Evolutionary conservation across 2,113 vertebrate genomes (phyloP).

Genomic region (Aptenodytes forsteri): DNA sequence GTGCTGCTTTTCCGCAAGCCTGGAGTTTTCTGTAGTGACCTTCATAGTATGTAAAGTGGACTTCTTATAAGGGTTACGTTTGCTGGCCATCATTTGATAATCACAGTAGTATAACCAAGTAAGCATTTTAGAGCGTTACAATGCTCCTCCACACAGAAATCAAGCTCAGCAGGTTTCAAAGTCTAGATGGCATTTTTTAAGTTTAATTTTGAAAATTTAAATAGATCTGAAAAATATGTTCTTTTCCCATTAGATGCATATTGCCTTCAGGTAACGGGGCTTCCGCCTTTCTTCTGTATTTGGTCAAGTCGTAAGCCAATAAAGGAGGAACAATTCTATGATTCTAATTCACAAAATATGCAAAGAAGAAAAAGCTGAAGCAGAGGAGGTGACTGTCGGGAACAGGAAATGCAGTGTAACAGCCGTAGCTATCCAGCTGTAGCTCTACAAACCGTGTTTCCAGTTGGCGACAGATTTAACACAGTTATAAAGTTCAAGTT

Average conservation of each 20-base stretch:
- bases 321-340: background rate
- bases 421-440: background rate
- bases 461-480: background rate
- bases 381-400: background rate
- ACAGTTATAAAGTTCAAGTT: background rate
- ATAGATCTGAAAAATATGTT: background rate
- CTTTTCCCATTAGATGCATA: background rate
- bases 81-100: background rate
- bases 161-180: background rate
- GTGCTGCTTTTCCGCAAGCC: conserved; percentile 55
- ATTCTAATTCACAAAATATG: background rate
- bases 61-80: background rate
- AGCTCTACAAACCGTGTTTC: background rate
- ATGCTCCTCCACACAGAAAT: background rate
- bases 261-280: background rate
- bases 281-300: background rate
- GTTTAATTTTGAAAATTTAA: background rate
- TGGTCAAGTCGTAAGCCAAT: background rate
- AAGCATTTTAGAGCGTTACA: background rate
- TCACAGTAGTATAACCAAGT: background rate
- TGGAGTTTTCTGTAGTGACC: conserved; percentile 51
- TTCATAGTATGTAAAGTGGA: conserved; percentile 24
- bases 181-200: background rate
- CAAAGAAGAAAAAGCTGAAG: background rate
- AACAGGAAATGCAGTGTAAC: background rate